Evolutionary conservation across 2,888 invertebrate species (phyloP), one percentile per base, ranked within the genome.

Genomic region (Trissonchulus sp.): DNA sequence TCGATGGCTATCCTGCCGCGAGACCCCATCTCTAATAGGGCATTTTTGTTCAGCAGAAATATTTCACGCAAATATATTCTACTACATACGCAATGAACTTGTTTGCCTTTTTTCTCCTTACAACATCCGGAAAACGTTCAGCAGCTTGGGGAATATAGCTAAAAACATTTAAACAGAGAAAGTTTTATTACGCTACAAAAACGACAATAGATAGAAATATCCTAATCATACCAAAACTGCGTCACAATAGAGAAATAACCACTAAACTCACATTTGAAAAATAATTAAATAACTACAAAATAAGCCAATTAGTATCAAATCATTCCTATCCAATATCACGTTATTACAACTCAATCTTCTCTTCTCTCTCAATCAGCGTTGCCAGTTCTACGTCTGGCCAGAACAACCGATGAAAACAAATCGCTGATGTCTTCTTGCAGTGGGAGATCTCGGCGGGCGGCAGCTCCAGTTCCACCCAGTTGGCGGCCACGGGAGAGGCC

Each of bases 41-140:
- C 92, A 85, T 94, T 97, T 87, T 96, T 96, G 87, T 99, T 99
- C 81, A 99, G 89, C 85, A 98, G 90, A 87, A 99, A 99, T 87
- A 99, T 93, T 87, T 94, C 96, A 88, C 97, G 97, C n/a, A 85
- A 99, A 95, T 85, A 99, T 98, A 86, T 97, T 94, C 84, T 94
- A 98, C 23, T 98, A 89, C 87, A 94, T 85, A 88, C 95, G 96
- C 79, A 99, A 89, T 71, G 95, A 94, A n/a, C n/a, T 85, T 94
- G 93, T 79, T 91, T 90, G 85, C 96, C 94, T 84, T 97, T 95
- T 79, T 95, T 89, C 86, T 98, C 97, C 87, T 99, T 99, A 84
- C 96, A n/a, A 97, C 87, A 94, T 93, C 85, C 93, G 93, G 87
- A 99, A 99, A 78, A 98, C 88, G 85, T 93, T 93, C 74, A 98